A percentile compares a stretch with the other conserved stretches of the same genome.
phyloP scores from a whole-genome alignment of 2,797 vertebrate genomes.

The Fistularia commersonii region DNA sequence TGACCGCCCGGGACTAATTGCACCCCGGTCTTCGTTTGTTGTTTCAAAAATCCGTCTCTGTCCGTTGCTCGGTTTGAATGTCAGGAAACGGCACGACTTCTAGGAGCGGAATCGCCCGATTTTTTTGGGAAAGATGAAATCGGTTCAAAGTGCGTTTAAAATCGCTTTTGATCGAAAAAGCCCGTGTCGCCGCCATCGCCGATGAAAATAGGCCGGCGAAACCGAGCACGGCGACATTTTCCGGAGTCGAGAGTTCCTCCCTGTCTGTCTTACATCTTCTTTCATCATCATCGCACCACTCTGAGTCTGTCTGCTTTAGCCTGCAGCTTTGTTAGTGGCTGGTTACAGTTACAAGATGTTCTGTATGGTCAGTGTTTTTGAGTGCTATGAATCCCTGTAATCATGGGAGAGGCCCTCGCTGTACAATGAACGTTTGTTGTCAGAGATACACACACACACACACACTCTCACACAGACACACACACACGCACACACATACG shows the following conservation, averaged over 20 bases:
- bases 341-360: slow-evolving; percentile 73
- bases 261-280: slow-evolving; percentile 52
- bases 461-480: slow-evolving; percentile 23
- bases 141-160: neutral
- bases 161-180: neutral
- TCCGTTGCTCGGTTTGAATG: slow-evolving; percentile 31
- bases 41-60: slow-evolving; percentile 54
- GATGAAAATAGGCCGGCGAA: slow-evolving; percentile 26
- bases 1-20: slow-evolving; percentile 66
- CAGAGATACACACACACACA: slow-evolving; percentile 56
- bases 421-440: slow-evolving; percentile 78
- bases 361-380: slow-evolving; percentile 72
- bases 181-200: neutral
- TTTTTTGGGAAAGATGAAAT: too few species aligned
- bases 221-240: slow-evolving; percentile 28
- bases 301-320: slow-evolving; percentile 56
- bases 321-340: slow-evolving; percentile 67
- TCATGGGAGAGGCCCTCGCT: slow-evolving; percentile 74
- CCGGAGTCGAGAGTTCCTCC: slow-evolving; percentile 47
- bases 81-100: neutral
- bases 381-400: slow-evolving; percentile 74
- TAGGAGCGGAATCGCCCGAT: too few species aligned
- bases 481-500: slow-evolving; percentile 16
- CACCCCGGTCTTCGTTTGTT: slow-evolving; percentile 59
- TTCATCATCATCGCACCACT: slow-evolving; percentile 62